Conservation (phyloP, 1,140 invertebrate genomes). For the Homarus americanus region DNA sequence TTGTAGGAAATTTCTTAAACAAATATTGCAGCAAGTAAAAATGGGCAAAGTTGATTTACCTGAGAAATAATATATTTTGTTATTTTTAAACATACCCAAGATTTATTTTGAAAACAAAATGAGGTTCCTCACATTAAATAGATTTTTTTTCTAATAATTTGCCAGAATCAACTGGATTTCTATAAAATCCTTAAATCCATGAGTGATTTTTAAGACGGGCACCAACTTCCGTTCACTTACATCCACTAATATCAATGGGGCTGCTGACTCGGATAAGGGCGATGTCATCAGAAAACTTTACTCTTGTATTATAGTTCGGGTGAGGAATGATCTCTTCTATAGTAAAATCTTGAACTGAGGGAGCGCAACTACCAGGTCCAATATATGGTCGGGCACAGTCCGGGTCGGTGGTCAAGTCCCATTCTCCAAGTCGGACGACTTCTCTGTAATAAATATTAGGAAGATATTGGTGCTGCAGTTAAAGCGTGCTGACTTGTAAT, state of each 20-base stretch:
- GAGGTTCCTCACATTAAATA: not conserved
- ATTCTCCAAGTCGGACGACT: slow-evolving; percentile 44
- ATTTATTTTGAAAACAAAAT: too few species aligned
- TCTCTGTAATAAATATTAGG: not conserved
- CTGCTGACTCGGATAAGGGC: slow-evolving; percentile 77
- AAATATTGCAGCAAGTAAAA: too few species aligned
- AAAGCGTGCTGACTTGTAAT: not conserved
- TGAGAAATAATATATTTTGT: too few species aligned
- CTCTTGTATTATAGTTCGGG: slow-evolving; percentile 79
- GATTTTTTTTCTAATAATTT: not conserved
- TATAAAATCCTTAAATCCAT: too few species aligned
- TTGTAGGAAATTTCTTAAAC: too few species aligned
- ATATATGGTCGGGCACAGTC: not conserved
- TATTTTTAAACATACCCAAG: too few species aligned
- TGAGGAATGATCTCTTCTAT: slow-evolving; percentile 81
- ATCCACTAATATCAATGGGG: slow-evolving; percentile 20
- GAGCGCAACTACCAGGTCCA: slow-evolving; percentile 35
- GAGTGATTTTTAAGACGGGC: too few species aligned
- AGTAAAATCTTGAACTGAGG: slow-evolving; percentile 80
- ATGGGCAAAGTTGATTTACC: too few species aligned
- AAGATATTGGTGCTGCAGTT: not conserved
- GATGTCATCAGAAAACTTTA: slow-evolving; percentile 81
- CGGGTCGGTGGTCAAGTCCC: not conserved
- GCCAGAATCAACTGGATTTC: too few species aligned
- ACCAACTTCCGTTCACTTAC: slow-evolving; percentile 11